Conservation (phyloP, 2,113 vertebrate species). For the Periophthalmodon schlosseri region DNA sequence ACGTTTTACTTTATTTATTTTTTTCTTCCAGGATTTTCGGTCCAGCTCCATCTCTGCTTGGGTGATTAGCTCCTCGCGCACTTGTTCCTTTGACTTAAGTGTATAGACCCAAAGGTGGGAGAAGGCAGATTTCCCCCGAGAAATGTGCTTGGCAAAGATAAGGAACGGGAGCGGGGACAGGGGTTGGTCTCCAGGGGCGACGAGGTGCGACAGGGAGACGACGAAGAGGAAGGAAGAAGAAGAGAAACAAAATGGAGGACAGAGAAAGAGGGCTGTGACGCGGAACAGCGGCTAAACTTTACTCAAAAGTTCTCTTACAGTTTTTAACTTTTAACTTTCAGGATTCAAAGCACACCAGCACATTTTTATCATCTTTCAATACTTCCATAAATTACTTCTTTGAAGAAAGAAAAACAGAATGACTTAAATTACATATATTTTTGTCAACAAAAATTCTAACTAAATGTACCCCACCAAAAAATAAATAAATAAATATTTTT, state of each 20-base stretch:
- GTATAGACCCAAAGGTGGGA: conserved; percentile 67
- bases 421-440: too few relatives aligned
- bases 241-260: conserved; percentile 64
- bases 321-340: conserved; percentile 32
- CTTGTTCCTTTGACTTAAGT: conserved; percentile 69
- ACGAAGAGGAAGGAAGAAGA: conserved; percentile 56
- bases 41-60: conserved; percentile 49
- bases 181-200: conserved; percentile 61
- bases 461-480: too few relatives aligned
- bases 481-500: too few relatives aligned
- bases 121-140: conserved; percentile 66
- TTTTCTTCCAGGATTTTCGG: conserved; percentile 46
- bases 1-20: background rate
- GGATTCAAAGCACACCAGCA: background rate
- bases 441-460: too few relatives aligned
- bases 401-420: too few relatives aligned
- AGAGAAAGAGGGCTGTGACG: conserved; percentile 62
- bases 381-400: too few relatives aligned
- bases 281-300: conserved; percentile 59
- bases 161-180: conserved; percentile 37
- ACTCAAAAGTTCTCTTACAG: conserved; percentile 45
- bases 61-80: conserved; percentile 63
- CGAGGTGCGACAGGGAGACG: conserved; percentile 51
- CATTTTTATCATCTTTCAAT: background rate
- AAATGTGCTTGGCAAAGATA: conserved; percentile 70